Evolutionary conservation across 2,797 vertebrate genomes (phyloP), one percentile per base, ranked within the genome.

Genomic region (Enteromius fasciolatus): DNA sequence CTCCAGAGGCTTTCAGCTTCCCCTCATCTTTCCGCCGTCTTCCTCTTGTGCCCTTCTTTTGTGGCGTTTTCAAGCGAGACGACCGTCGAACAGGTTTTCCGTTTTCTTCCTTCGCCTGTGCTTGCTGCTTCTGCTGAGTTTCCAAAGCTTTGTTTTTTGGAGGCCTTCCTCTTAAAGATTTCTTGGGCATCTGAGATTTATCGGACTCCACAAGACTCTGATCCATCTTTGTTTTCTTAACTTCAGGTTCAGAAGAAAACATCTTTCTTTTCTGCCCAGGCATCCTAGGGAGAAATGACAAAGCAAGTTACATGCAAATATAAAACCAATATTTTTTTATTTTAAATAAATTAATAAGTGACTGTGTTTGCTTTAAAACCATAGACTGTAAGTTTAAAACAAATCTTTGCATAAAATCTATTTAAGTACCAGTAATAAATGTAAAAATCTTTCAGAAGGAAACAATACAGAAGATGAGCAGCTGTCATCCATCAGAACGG

Each of bases 251-350:
- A 39, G 87, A 86, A 76, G 93, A 90, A 57, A 84, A 82, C 25
- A 88, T 86, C 89, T 88, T 93, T 93, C 93, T 93, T 91, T 95
- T 94, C 83, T 92, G 90, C 76, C 93, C 92, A 70, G 93, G 93
- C 94, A 96, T 95, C 86, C 94, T 96, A 89, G 78, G 59, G 84
- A 88, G 75, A 88, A 31, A 48, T 41, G 9, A 86, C 10, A 78
- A 61, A 48, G 33, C 28, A 67, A n/a, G 48, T 80, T 33, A 61
- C 9, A 23, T 57, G 2, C 17, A 31, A 46, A 1, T 64, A 18
- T 17, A 52, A 54, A 54, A 28, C 25, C 18, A 15, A 33, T 4
- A 0, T 5, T 18, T 14, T 25, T 4, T 14, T 11, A 12, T 25
- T 25, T 59, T 12, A 59, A 23, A 5, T 59, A 11, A 14, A 61